Conservation (phyloP, 2,113 vertebrate genomes). For the Xenopus tropicalis region DNA sequence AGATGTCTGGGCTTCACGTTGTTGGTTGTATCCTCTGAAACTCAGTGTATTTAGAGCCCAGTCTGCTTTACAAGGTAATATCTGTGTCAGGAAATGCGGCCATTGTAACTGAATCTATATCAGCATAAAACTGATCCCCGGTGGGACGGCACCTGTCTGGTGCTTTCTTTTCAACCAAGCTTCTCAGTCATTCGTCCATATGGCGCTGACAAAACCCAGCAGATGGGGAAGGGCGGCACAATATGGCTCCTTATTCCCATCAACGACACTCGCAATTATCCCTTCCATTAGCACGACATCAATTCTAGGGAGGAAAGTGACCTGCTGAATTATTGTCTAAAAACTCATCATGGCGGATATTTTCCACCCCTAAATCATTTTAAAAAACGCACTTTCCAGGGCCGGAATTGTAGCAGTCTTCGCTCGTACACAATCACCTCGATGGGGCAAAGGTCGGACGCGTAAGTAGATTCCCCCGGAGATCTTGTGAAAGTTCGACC, state of each 20-base stretch:
- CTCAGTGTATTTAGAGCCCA: no score
- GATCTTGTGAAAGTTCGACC: conserved; percentile 9
- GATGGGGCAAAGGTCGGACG: no score
- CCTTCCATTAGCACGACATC: conserved; percentile 59
- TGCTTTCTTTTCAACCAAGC: conserved; percentile 49
- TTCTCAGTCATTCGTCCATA: conserved; percentile 52
- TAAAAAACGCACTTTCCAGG: no score
- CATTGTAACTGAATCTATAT: conserved; percentile 37
- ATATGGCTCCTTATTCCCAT: conserved; percentile 49
- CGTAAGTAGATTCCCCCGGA: neutral
- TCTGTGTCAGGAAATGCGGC: neutral
- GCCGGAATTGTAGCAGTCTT: neutral
- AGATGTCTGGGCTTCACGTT: no score
- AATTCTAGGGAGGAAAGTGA: conserved; percentile 13
- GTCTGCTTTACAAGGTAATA: no score
- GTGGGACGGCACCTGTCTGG: conserved; percentile 56
- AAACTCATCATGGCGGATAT: neutral
- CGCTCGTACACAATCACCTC: neutral
- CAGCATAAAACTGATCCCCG: conserved; percentile 43
- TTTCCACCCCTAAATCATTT: neutral
- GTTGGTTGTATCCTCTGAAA: no score
- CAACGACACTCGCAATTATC: conserved; percentile 57
- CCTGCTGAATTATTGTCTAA: conserved; percentile 23
- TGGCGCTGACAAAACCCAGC: conserved; percentile 53
- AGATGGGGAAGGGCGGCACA: conserved; percentile 55